Conservation (phyloP, 2,113 vertebrate genomes). For the Brienomyrus longianalis region DNA sequence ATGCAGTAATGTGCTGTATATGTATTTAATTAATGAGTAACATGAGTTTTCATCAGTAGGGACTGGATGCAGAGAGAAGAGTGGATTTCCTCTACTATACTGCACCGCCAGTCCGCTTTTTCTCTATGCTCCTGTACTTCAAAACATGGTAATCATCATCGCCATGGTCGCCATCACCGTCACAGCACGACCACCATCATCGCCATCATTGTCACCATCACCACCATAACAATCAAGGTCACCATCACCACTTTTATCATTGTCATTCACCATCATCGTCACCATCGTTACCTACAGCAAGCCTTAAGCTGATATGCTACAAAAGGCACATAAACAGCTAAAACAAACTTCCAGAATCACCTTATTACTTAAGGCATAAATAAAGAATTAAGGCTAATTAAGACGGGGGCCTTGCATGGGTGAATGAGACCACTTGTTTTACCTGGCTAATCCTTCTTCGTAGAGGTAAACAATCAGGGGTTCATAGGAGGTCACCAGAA, state of each 20-base stretch:
- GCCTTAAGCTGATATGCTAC: background rate
- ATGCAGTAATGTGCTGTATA: background rate
- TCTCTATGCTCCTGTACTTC: background rate
- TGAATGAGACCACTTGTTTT: constrained; percentile 28
- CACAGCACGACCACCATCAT: background rate
- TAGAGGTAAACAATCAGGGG: constrained; percentile 90
- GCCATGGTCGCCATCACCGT: background rate
- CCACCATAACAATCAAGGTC: too few species aligned
- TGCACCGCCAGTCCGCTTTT: background rate
- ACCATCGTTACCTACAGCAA: background rate
- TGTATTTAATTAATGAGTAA: background rate
- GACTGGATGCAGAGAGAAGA: background rate
- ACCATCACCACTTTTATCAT: too few species aligned
- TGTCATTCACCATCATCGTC: background rate
- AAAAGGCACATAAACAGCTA: background rate
- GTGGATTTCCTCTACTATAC: background rate
- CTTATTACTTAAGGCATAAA: background rate
- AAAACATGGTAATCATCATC: background rate
- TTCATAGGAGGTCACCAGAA: constrained; percentile 91
- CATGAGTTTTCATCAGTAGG: background rate
- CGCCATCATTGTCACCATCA: background rate
- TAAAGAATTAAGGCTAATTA: background rate
- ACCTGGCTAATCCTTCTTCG: constrained; percentile 93
- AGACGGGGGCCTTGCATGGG: background rate
- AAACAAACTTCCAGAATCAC: background rate